Percentiles rank a stretch among this genome's conserved stretches.
Conservation (phyloP, 1,140 invertebrate species). For the Conus ventricosus region DNA sequence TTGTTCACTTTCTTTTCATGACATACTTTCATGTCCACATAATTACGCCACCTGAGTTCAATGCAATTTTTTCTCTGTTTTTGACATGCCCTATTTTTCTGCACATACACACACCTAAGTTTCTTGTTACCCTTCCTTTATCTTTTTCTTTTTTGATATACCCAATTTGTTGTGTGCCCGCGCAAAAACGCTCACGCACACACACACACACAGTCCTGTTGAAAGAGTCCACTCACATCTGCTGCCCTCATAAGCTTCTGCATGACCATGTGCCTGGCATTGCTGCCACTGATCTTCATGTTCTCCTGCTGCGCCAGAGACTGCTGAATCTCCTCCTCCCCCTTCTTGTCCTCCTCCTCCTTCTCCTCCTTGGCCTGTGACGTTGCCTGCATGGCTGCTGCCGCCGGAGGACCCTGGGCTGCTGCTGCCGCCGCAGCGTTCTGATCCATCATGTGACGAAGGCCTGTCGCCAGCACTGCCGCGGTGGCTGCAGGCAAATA, state of each 20-base stretch:
- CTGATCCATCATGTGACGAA: constrained; percentile 37
- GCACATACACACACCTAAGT: no score
- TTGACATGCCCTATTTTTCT: no score
- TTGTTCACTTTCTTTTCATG: no score
- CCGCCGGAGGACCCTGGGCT: constrained; percentile 3
- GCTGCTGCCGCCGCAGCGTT: constrained; percentile 22
- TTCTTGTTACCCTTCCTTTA: no score
- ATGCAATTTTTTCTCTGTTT: no score
- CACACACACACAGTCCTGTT: no score
- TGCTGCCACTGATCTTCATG: constrained; percentile 96
- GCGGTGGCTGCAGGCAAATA: constrained; percentile 33
- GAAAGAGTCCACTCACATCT: constrained; percentile 50
- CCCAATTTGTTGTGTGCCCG: no score
- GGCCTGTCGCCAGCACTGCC: constrained; percentile 39
- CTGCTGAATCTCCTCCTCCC: constrained; percentile 65
- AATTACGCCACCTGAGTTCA: no score
- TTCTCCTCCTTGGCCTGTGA: constrained; percentile 14
- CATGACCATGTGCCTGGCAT: constrained; percentile 98
- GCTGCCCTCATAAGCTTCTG: constrained; percentile 97
- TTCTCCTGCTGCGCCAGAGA: constrained; percentile 95
- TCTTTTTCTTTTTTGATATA: no score
- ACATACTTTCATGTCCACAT: no score
- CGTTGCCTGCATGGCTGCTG: neutral
- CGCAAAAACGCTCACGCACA: no score
- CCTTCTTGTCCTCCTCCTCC: constrained; percentile 56